Conservation (phyloP, 2,113 vertebrate species). For the Anarhynchus alexandrinus region DNA sequence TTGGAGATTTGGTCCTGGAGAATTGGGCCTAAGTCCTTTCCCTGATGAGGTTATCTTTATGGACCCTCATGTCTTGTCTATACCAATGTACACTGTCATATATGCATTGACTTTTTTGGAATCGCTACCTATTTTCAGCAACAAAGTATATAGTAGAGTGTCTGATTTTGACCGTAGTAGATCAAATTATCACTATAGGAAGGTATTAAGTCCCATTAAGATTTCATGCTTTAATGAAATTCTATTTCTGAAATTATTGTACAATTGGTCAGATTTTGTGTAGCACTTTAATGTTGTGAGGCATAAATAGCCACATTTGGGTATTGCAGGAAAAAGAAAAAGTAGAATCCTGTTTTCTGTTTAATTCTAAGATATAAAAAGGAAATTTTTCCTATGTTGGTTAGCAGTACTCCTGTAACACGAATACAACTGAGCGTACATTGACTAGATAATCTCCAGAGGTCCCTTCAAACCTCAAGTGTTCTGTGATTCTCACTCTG, state of each 20-base stretch:
- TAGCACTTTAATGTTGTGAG: neutral
- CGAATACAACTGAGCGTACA: accelerated
- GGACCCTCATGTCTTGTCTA: neutral
- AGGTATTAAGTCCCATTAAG: neutral
- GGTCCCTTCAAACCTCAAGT: neutral
- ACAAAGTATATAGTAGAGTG: neutral
- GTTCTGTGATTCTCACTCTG: neutral
- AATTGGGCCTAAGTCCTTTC: neutral
- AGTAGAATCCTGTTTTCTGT: neutral
- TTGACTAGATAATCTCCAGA: neutral
- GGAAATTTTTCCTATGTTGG: neutral
- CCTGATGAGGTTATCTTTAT: neutral
- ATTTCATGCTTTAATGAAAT: neutral
- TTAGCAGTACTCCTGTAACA: neutral
- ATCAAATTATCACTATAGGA: neutral
- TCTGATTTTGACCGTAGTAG: neutral
- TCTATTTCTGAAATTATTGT: neutral
- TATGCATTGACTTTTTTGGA: neutral
- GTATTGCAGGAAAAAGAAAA: neutral
- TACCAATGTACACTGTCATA: neutral
- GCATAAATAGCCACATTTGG: neutral
- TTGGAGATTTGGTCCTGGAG: neutral
- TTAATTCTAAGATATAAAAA: neutral
- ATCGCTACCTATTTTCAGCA: neutral
- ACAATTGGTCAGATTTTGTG: neutral